Evolutionary conservation across 2,113 vertebrate species (phyloP).

Genomic region (Leuciscus idus): DNA sequence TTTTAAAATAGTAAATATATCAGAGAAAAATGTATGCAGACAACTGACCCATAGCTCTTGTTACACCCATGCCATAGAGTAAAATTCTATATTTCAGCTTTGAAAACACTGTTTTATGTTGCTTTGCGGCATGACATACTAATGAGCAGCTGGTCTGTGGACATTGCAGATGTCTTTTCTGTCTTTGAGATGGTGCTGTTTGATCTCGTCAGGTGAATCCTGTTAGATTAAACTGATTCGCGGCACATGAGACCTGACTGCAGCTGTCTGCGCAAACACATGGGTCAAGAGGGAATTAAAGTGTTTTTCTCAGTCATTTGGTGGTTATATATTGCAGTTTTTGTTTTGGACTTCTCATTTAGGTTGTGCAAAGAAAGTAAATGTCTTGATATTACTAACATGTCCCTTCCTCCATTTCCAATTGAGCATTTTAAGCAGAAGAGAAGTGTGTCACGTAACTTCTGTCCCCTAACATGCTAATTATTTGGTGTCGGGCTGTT

Average conservation of each 20-base stretch:
- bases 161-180: neutral
- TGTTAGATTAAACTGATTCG: slow-evolving; percentile 37
- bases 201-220: slow-evolving; percentile 32
- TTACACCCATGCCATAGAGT: neutral
- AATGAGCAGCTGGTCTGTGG: neutral
- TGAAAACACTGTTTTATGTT: neutral
- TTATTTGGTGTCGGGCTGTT: slow-evolving; percentile 24
- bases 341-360: neutral
- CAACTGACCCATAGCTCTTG: neutral
- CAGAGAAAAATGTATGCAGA: neutral
- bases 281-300: neutral
- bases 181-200: neutral
- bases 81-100: neutral
- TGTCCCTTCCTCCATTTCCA: slow-evolving; percentile 11
- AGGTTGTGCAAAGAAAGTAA: neutral
- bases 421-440: neutral
- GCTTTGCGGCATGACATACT: neutral
- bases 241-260: slow-evolving; percentile 1
- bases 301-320: neutral
- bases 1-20: too few species aligned
- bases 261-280: neutral
- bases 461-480: neutral
- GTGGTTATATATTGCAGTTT: neutral
- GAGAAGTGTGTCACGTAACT: neutral
- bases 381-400: neutral